Conservation (phyloP, 1,140 invertebrate genomes). For the Drosophila navojoa region DNA sequence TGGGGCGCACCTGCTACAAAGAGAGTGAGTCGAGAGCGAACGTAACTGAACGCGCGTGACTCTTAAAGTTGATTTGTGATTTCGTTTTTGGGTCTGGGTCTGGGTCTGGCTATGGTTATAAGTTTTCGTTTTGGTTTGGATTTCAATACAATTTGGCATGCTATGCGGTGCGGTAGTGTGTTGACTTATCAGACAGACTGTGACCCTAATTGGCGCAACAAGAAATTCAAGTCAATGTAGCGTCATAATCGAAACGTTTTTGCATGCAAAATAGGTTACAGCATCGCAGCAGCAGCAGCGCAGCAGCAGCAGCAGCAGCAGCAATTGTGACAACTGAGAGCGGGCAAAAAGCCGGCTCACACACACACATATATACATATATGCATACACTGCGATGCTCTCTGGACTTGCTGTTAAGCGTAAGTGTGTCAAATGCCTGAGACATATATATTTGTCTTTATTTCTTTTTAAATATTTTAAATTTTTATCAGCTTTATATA, state of each 20-base stretch:
- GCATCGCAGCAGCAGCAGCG: constrained; percentile 52
- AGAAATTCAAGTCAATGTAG: constrained; percentile 53
- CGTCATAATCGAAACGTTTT: constrained; percentile 56
- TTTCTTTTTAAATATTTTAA: constrained; percentile 43
- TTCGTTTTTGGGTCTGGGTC: constrained; percentile 4
- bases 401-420: constrained; percentile 34
- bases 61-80: constrained; percentile 32
- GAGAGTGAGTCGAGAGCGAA: not conserved
- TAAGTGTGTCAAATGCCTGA: constrained; percentile 81
- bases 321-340: constrained; percentile 25
- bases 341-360: constrained; percentile 41
- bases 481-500: constrained; percentile 42
- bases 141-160: constrained; percentile 11
- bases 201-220: constrained; percentile 72
- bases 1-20: not conserved
- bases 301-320: constrained; percentile 1
- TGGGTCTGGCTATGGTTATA: not conserved
- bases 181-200: constrained; percentile 23
- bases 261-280: constrained; percentile 81
- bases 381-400: not conserved
- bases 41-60: constrained; percentile 39
- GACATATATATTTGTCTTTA: constrained; percentile 50
- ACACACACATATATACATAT: constrained; percentile 13
- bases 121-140: not conserved
- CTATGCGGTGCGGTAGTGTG: not conserved